Conservation (phyloP, 2,888 invertebrate species). For the Saturnia japonica region DNA sequence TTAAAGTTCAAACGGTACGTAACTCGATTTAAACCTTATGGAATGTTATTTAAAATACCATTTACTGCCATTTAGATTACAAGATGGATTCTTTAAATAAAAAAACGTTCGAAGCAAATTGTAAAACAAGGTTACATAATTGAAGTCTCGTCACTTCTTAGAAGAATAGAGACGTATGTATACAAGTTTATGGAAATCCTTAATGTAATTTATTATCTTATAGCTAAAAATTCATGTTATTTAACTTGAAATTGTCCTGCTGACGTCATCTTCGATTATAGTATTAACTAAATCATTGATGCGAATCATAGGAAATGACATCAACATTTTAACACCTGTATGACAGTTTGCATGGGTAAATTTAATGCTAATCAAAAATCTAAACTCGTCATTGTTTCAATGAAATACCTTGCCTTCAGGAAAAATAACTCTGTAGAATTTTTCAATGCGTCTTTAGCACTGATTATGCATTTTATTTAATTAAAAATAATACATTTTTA, state of each 20-base stretch:
- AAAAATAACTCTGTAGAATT: constrained; percentile 41
- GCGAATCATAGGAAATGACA: constrained; percentile 57
- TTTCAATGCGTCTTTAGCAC: constrained; percentile 79
- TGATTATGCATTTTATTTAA: constrained; percentile 72
- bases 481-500: constrained; percentile 55
- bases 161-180: background rate
- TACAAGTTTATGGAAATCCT: background rate
- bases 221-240: constrained; percentile 14
- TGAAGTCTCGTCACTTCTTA: background rate
- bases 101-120: background rate
- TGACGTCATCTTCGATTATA: constrained; percentile 24
- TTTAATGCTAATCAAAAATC: constrained; percentile 50
- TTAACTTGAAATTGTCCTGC: constrained; percentile 14
- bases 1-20: background rate
- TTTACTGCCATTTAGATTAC: background rate
- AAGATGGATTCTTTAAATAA: background rate
- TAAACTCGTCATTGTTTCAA: constrained; percentile 36
- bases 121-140: background rate
- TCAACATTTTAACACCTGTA: constrained; percentile 55
- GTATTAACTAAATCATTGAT: constrained; percentile 31
- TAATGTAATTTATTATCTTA: constrained; percentile 7
- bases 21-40: background rate
- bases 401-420: constrained; percentile 26
- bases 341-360: constrained; percentile 37
- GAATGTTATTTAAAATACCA: background rate